Evolutionary conservation across 1,140 invertebrate genomes (phyloP), one percentile per base, ranked within the genome.

Genomic region (Cardiocondyla obscurior): DNA sequence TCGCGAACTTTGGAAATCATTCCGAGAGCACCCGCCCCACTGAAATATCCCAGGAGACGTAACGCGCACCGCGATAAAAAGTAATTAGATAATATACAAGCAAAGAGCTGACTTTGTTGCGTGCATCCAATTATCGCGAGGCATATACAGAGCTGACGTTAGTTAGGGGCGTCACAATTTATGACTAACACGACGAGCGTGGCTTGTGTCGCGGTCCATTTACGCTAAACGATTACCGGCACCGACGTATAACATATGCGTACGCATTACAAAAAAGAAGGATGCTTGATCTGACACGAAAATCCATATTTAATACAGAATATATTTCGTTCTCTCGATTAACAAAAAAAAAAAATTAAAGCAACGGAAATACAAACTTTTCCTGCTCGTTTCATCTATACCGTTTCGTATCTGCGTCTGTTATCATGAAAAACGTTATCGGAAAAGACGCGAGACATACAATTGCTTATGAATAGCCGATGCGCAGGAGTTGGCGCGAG

Each of bases 91-190:
- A 82, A 82, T 77, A 69, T 44, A 57, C 46, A 65, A 42, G 51
- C 60, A 51, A 64, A 44, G 44, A 19, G 49, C 64, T 49, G 53
- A 58, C 39, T 44, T 55, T 25, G 39, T 60, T 8, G 4, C 25
- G n/a, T 7, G 12, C 39, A 22, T 64, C 44, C 58, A 46, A 51
- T 49, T 28, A 77, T 25, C 28, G 36, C 39, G 10, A n/a, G 8
- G 28, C 14, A 42, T 28, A 19, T 44, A 25, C 51, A 10, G n/a
- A 58, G 33, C n/a, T 73, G 76, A 85, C 76, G 44, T 58, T 82
- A 65, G 69, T 76, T 60, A 51, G 86, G 77, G 86, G 85, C 85
- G 86, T 87, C 33, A 57, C 70, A 36, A 87, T 88, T 88, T 88
- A 88, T 19, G 85, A 76, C 81, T 55, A 39, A n/a, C 28, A 2